Evolutionary conservation across 2,113 vertebrate species (phyloP).

Genomic region (Plestiodon gilberti): DNA sequence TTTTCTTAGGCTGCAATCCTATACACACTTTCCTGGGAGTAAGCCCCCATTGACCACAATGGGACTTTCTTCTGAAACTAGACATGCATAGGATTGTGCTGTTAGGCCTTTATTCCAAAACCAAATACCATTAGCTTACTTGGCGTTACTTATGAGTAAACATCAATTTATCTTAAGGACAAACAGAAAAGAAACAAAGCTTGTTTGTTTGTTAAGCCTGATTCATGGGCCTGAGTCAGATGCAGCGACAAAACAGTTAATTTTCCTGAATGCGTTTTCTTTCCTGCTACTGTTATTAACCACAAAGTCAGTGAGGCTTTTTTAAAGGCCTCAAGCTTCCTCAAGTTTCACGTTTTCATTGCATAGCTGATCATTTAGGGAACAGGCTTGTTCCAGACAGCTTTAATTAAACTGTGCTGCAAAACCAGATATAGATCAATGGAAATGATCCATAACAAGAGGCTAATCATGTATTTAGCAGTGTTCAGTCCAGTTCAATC

Average conservation of each 20-base stretch:
- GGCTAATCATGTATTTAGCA: slow-evolving; percentile 81
- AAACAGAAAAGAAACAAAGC: not conserved
- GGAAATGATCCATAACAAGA: slow-evolving; percentile 82
- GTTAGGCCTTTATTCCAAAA: not conserved
- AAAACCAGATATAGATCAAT: slow-evolving; percentile 83
- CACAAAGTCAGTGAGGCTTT: slow-evolving; percentile 42
- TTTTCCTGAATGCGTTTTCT: slow-evolving; percentile 53
- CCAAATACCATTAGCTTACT: not conserved
- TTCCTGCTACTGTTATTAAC: slow-evolving; percentile 55
- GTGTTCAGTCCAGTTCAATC: slow-evolving; percentile 76
- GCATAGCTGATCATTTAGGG: slow-evolving; percentile 71
- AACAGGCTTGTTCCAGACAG: slow-evolving; percentile 78
- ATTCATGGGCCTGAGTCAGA: not conserved
- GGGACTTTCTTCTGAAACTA: not conserved
- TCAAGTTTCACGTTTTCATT: slow-evolving; percentile 71
- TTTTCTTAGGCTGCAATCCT: not conserved
- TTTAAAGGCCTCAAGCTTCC: slow-evolving; percentile 46
- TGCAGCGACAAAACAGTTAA: slow-evolving; percentile 18
- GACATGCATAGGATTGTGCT: not conserved
- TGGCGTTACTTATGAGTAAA: not conserved
- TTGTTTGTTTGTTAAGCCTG: slow-evolving; percentile 27
- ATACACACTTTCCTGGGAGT: not conserved
- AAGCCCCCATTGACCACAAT: not conserved
- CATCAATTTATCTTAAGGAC: not conserved
- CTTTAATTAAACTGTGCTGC: slow-evolving; percentile 81